These are phyloP conservation scores for Heliconius eleuchia DNA, from an alignment of 1,140 invertebrate genomes.

Conservation along the genomic window DNA sequence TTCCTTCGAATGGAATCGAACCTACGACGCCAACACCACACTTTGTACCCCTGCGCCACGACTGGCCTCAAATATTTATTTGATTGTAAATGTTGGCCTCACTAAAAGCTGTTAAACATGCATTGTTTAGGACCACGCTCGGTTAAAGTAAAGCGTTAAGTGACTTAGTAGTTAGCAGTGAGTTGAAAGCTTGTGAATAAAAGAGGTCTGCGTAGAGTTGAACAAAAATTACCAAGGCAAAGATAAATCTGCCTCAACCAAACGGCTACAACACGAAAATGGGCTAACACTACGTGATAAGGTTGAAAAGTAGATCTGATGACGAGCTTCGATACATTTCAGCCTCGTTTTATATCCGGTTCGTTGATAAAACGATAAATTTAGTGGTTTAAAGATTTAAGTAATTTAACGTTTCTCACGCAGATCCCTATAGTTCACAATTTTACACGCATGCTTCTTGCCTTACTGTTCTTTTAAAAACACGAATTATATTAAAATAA, in stretches of 20 bases:
- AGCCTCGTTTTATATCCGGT: conserved; percentile 36
- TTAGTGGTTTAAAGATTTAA: not conserved
- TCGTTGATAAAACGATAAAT: conserved; percentile 31
- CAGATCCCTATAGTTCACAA: conserved; percentile 67
- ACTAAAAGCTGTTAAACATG: conserved; percentile 30
- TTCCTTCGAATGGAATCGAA: too few relatives aligned
- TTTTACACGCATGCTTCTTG: conserved; percentile 84
- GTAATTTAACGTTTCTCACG: conserved; percentile 40
- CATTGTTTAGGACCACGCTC: conserved; percentile 20
- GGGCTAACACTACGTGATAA: conserved; percentile 40
- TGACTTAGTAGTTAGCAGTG: conserved; percentile 10
- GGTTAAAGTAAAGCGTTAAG: conserved; percentile 5
- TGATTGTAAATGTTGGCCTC: conserved; percentile 30
- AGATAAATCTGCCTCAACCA: conserved; percentile 37
- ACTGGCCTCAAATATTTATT: conserved; percentile 34
- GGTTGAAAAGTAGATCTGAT: conserved; percentile 39
- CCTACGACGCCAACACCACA: too few relatives aligned
- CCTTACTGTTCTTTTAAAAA: conserved; percentile 70
- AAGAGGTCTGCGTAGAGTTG: conserved; percentile 53
- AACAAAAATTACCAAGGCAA: conserved; percentile 30
- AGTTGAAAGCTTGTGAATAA: conserved; percentile 48
- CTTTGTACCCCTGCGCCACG: too few relatives aligned
- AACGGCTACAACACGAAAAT: conserved; percentile 39
- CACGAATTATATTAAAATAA: conserved; percentile 78
- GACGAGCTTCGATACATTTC: conserved; percentile 26